phyloP scores from a whole-genome alignment of 2,888 invertebrate genomes.

The Ptychoptera contaminata region DNA sequence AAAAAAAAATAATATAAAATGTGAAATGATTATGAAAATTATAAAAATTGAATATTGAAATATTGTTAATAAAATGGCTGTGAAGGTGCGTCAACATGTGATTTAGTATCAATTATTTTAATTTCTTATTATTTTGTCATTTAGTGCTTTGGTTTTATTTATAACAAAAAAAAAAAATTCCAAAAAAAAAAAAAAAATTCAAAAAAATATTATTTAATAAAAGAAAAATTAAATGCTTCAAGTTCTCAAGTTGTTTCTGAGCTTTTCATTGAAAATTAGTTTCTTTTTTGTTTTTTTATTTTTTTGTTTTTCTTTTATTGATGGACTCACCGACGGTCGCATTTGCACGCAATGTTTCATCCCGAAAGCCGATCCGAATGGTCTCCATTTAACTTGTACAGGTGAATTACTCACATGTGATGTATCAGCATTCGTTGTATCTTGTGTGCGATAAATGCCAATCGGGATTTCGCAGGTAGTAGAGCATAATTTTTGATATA shows the following conservation, averaged over 20 bases:
- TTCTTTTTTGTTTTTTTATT: constrained; percentile 6
- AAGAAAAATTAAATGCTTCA: constrained; percentile 11
- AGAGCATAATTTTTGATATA: constrained; percentile 96
- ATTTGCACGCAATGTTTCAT: constrained; percentile 51
- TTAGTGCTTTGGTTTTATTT: too few relatives aligned
- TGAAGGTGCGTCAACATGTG: too few relatives aligned
- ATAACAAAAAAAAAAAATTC: too few relatives aligned
- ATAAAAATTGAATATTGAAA: too few relatives aligned
- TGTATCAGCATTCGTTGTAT: constrained; percentile 67
- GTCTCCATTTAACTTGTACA: constrained; percentile 43
- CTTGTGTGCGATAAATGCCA: constrained; percentile 94
- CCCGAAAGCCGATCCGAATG: constrained; percentile 45
- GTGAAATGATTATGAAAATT: too few relatives aligned
- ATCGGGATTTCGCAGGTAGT: constrained; percentile 97
- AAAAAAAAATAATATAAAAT: too few relatives aligned
- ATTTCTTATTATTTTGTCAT: too few relatives aligned
- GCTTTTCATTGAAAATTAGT: constrained; percentile 3
- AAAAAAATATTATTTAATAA: too few relatives aligned
- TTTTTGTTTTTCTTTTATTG: background rate
- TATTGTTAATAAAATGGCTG: too few relatives aligned
- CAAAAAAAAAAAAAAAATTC: too few relatives aligned
- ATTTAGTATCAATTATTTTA: too few relatives aligned
- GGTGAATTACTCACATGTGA: constrained; percentile 74
- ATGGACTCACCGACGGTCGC: constrained; percentile 59
- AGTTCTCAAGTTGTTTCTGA: background rate